phyloP scores from a whole-genome alignment of 2,113 vertebrate species.

The Chitala chitala region DNA sequence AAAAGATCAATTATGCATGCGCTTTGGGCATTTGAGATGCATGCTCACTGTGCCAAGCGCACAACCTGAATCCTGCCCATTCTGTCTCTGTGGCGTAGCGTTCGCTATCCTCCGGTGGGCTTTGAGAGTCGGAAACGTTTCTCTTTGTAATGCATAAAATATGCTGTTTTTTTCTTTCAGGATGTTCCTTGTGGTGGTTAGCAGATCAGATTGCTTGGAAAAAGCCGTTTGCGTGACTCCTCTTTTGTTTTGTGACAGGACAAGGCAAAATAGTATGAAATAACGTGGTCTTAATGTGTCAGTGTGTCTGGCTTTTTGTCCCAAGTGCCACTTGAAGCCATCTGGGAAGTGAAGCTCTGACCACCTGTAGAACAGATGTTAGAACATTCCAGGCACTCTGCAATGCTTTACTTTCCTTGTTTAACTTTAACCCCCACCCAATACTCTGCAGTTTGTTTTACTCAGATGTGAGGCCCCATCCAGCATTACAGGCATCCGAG shows the following conservation, averaged over 20 bases:
- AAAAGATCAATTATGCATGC: conserved; percentile 20
- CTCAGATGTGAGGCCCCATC: background rate
- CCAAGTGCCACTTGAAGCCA: background rate
- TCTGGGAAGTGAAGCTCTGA: background rate
- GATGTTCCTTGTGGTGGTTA: background rate
- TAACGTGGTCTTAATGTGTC: background rate
- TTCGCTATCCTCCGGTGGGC: background rate
- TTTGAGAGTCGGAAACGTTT: background rate
- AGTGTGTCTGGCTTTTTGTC: background rate
- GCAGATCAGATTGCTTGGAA: background rate
- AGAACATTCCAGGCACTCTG: background rate
- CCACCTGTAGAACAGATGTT: conserved; percentile 20
- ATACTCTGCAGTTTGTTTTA: background rate
- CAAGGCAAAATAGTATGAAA: background rate
- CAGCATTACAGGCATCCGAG: background rate
- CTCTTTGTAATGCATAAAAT: conserved; percentile 8
- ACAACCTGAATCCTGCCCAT: conserved; percentile 4
- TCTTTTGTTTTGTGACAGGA: no score
- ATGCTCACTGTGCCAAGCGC: background rate
- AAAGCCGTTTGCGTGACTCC: background rate
- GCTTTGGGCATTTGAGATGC: conserved; percentile 2
- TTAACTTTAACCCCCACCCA: background rate
- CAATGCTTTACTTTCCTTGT: conserved; percentile 1
- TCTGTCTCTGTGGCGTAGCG: background rate
- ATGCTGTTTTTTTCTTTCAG: background rate